These are phyloP conservation scores for Tachysurus fulvidraco DNA, from an alignment of 2,113 vertebrate genomes.

Conservation along the genomic window DNA sequence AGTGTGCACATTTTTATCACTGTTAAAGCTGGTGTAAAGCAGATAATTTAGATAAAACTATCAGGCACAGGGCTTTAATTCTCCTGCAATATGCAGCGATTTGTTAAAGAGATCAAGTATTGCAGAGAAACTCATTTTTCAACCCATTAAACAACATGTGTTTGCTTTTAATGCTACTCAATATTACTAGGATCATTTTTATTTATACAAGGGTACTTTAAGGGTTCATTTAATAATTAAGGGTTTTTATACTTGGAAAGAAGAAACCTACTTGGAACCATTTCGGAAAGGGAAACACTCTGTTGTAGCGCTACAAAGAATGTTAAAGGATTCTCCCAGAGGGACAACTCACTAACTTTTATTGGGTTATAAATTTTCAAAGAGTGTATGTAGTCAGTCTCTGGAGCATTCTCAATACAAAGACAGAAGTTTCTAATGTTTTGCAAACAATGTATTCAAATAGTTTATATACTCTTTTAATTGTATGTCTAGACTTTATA, in stretches of 20 bases:
- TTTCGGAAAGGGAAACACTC: neutral
- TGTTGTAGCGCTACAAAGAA: neutral
- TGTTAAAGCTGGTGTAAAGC: neutral
- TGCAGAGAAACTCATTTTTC: conserved; percentile 5
- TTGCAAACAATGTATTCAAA: neutral
- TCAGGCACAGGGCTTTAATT: conserved; percentile 1
- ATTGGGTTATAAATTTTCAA: neutral
- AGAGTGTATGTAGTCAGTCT: neutral
- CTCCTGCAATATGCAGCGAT: neutral
- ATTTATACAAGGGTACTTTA: neutral
- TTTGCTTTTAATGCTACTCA: neutral
- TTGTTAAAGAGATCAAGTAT: conserved; percentile 3
- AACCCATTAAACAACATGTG: conserved; percentile 7
- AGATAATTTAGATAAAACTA: conserved; percentile 10
- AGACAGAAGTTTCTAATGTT: neutral
- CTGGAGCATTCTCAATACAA: neutral
- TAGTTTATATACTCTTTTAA: neutral
- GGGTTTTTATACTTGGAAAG: neutral
- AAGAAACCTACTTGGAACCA: neutral
- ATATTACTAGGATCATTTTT: neutral
- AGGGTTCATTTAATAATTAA: neutral
- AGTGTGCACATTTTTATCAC: neutral
- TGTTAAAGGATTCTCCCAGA: neutral
- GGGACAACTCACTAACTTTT: neutral
- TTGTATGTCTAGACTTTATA: neutral